Base-by-base conservation (phyloP, 2,113 vertebrate species). In the Trachemys scripta region DNA sequence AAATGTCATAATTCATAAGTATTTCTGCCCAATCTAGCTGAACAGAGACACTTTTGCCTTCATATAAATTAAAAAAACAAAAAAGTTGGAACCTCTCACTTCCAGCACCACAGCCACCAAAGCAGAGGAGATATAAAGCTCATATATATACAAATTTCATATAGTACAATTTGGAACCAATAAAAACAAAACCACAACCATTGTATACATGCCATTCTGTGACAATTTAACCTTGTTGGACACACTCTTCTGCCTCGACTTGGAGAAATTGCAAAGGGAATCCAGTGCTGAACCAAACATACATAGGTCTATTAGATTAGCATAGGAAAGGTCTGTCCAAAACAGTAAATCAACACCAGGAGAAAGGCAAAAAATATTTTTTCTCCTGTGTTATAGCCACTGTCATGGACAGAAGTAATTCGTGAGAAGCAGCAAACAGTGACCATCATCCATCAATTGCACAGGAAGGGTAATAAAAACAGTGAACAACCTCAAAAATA, bases 381-480 rank as follows among this genome's bases (percentile, higher is more conserved):
- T 96, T 91, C 93, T 92, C 35, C 45, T 80, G 1, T 91, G 3
- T 90, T 91, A 89, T 17, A 92, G 42, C 47, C 69, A 87, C 42
- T 91, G 6, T 22, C 65, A 35, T 65, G 69, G 75, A 81, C 82
- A 92, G 86, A 90, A 94, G 79, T 79, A 93, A 94, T 89, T 90
- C 90, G 94, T 22, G 47, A 65, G 59, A 95, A 89, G 42, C 5
- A 95, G 69, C 10, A 57, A 91, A 94, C 83, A 91, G 94, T 54
- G 50, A 91, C 47, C 75, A 81, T 42, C 90, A 94, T 94, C 65
- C 90, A 96, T 96, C 91, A 95, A 57, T 25, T 83, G 57, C 38
- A 90, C 35, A 90, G 84, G 62, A 89, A 89, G 38, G 1, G 12
- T 79, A 90, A 92, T 51, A 54, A 88, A 57, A 91, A 80, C 56